Evolutionary conservation across 2,797 vertebrate species (phyloP).

Genomic region (Salarias fasciatus): DNA sequence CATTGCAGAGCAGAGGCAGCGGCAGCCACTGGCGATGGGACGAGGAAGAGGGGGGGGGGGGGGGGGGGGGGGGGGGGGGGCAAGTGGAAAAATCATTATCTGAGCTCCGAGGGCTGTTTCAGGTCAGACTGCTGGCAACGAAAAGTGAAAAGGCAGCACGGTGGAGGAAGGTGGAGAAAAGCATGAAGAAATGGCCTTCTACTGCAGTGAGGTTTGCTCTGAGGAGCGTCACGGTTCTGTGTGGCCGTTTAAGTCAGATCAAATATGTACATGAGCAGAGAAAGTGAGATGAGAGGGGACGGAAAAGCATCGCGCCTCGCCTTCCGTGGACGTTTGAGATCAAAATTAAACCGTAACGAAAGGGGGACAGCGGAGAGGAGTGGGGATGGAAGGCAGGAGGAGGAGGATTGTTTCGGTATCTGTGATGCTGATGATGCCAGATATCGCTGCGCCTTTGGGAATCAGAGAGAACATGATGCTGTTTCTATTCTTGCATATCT

Average conservation of each 20-base stretch:
- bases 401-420: slow-evolving; percentile 27
- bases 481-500: slow-evolving; percentile 63
- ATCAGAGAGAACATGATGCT: slow-evolving; percentile 40
- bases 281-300: neutral
- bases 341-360: neutral
- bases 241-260: neutral
- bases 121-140: slow-evolving; percentile 37
- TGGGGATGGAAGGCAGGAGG: slow-evolving; percentile 20
- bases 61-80: slow-evolving; percentile 17
- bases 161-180: slow-evolving; percentile 9
- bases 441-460: slow-evolving; percentile 48
- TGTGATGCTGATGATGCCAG: slow-evolving; percentile 54
- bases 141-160: slow-evolving; percentile 12
- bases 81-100: slow-evolving; percentile 64
- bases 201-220: neutral
- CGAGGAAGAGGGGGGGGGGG: slow-evolving; percentile 23
- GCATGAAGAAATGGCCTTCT: neutral
- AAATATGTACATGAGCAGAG: too few relatives aligned
- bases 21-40: slow-evolving; percentile 37
- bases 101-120: slow-evolving; percentile 43
- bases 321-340: neutral
- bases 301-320: neutral
- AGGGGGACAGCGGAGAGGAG: neutral
- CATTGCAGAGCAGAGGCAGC: slow-evolving; percentile 24
- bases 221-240: neutral